Evolutionary conservation across 2,113 vertebrate genomes (phyloP).

Genomic region (Scartelaos histophorus): DNA sequence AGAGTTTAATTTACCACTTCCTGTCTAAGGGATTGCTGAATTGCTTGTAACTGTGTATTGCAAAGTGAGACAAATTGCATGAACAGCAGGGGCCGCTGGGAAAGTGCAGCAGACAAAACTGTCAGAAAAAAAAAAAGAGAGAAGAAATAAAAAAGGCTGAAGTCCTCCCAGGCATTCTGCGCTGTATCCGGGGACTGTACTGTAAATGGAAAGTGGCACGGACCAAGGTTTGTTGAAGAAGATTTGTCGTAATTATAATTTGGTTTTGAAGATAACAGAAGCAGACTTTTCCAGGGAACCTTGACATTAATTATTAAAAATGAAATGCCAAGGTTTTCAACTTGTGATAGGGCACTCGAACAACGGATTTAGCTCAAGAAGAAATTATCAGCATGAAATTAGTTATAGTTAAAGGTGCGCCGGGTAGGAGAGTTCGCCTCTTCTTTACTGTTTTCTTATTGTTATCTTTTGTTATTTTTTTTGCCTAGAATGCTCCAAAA

Average conservation of each 20-base stretch:
- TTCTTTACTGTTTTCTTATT: too few species aligned
- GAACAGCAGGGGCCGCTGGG: conserved; percentile 13
- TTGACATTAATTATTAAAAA: conserved; percentile 14
- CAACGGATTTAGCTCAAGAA: conserved; percentile 4
- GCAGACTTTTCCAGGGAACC: conserved; percentile 4
- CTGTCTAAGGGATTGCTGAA: conserved; percentile 14
- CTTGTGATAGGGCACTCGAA: conserved; percentile 5
- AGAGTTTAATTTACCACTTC: conserved; percentile 22
- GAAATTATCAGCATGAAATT: conserved; percentile 6
- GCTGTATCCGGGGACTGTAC: background rate
- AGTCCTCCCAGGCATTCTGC: background rate
- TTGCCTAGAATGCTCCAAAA: too few species aligned
- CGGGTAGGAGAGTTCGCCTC: background rate
- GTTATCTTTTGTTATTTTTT: too few species aligned
- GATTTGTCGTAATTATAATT: background rate
- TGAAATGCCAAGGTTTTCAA: conserved; percentile 17
- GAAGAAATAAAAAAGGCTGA: background rate
- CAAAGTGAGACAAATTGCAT: conserved; percentile 24
- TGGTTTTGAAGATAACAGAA: conserved; percentile 3
- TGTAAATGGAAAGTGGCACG: conserved; percentile 1
- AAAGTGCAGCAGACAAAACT: background rate
- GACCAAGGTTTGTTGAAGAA: background rate
- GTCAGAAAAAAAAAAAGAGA: background rate
- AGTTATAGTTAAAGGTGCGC: background rate
- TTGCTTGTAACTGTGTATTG: conserved; percentile 18